Percentiles rank a stretch among this genome's conserved stretches.
These are phyloP conservation scores for Dugesia japonica DNA, from an alignment of 2,888 invertebrate species.

Conservation along the genomic window DNA sequence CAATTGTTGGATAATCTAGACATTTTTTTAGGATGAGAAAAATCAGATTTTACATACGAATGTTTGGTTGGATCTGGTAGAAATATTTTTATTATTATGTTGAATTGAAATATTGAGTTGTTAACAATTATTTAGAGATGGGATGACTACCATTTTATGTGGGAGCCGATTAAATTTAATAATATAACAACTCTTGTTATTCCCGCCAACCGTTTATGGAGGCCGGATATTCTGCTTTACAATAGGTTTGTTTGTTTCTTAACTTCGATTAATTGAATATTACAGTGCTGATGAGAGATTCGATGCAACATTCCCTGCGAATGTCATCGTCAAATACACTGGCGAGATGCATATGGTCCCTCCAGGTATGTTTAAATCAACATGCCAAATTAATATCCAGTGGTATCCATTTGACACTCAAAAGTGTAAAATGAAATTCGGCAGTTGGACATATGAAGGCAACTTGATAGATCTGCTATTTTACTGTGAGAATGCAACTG, in stretches of 20 bases:
- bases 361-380: constrained; percentile 37
- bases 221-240: constrained; percentile 39
- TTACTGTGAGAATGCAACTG: constrained; percentile 22
- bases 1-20: background rate
- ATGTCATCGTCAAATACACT: constrained; percentile 35
- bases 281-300: constrained; percentile 35
- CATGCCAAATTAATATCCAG: constrained; percentile 37
- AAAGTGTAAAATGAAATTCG: constrained; percentile 37
- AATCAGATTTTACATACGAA: constrained; percentile 33
- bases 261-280: background rate
- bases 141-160: constrained; percentile 38
- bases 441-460: constrained; percentile 37
- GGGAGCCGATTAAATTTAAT: constrained; percentile 38
- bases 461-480: constrained; percentile 32
- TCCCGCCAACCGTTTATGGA: constrained; percentile 38
- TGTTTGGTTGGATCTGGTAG: constrained; percentile 32
- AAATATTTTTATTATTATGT: background rate
- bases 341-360: constrained; percentile 36
- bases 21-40: constrained; percentile 34
- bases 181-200: constrained; percentile 38
- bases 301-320: constrained; percentile 33
- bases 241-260: constrained; percentile 37
- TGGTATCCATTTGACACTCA: constrained; percentile 37
- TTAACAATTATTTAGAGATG: constrained; percentile 36
- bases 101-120: background rate